Evolutionary conservation across 2,888 invertebrate species (phyloP).

Genomic region (Machimus rusticus): DNA sequence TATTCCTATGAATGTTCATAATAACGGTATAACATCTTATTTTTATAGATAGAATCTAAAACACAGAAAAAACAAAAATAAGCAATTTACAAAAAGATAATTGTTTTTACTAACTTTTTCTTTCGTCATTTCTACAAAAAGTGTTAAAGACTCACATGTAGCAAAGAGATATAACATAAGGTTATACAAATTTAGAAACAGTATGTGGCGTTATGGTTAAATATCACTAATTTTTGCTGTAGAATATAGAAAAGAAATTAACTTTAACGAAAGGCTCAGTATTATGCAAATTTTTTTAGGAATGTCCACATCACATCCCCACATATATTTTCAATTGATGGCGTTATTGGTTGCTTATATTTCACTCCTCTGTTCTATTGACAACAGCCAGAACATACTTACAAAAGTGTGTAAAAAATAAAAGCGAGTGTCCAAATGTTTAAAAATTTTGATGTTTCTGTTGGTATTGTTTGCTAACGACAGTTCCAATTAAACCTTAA

Average conservation of each 20-base stretch:
- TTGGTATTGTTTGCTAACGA: not conserved
- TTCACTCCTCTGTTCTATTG: not conserved
- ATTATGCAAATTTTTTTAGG: not conserved
- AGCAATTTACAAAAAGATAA: no score
- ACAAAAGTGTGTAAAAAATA: not conserved
- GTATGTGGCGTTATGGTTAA: not conserved
- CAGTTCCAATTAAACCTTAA: not conserved
- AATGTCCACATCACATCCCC: not conserved
- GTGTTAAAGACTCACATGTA: not conserved
- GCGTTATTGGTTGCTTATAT: not conserved
- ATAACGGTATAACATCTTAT: no score
- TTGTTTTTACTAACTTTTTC: no score
- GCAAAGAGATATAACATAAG: not conserved
- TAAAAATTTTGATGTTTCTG: not conserved
- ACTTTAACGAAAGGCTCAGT: not conserved
- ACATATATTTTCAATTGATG: not conserved
- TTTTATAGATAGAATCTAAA: no score
- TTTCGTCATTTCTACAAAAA: not conserved
- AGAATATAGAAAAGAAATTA: not conserved
- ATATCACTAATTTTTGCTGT: not conserved
- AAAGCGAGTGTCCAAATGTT: not conserved
- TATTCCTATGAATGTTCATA: no score
- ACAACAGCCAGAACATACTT: not conserved
- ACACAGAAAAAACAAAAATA: no score
- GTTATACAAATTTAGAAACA: not conserved